phyloP scores from a whole-genome alignment of 2,888 invertebrate species.

The Eilema griseolum region DNA sequence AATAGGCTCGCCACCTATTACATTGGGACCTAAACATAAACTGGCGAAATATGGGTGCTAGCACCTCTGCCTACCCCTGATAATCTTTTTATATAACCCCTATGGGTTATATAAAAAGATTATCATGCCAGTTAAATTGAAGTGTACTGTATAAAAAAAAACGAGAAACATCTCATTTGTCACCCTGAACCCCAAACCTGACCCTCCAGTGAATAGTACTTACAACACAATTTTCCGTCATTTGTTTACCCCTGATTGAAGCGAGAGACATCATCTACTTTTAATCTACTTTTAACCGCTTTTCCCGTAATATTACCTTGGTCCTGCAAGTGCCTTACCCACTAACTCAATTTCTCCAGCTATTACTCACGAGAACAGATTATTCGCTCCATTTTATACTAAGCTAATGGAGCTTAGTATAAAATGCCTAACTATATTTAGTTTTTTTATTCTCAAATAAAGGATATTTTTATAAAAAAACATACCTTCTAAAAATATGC shows the following conservation, averaged over 20 bases:
- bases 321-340: slow-evolving; percentile 28
- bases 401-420: no score
- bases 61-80: no score
- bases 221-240: background rate
- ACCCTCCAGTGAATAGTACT: background rate
- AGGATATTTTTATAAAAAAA: no score
- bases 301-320: slow-evolving; percentile 22
- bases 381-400: slow-evolving; percentile 30
- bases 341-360: slow-evolving; percentile 36
- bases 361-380: slow-evolving; percentile 33
- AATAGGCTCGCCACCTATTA: no score
- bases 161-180: background rate
- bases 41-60: no score
- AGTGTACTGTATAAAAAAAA: no score
- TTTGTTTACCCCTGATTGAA: slow-evolving; percentile 11
- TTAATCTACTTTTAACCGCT: slow-evolving; percentile 7
- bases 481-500: no score
- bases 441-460: background rate
- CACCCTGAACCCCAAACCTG: background rate
- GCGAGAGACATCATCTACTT: slow-evolving; percentile 2
- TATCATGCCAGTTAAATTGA: no score
- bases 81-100: no score
- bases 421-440: no score
- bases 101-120: no score
- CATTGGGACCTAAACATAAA: no score